A percentile compares a stretch with the other conserved stretches of the same genome.
Evolutionary conservation across 2,888 invertebrate genomes (phyloP).

Genomic region (Drosophila kanekoi): DNA sequence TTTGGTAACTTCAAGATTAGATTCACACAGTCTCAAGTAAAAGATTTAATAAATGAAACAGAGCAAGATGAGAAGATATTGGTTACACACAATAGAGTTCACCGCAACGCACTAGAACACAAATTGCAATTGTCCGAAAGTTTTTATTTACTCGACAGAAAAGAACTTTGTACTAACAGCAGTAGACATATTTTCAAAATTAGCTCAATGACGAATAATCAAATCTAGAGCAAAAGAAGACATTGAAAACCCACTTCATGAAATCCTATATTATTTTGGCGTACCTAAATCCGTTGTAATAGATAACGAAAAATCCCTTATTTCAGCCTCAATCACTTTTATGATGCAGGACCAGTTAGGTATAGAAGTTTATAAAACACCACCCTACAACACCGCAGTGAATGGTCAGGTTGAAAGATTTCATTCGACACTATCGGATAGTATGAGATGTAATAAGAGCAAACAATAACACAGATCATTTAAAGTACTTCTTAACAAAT

Average conservation of each 20-base stretch:
- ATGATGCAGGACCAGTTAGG: not conserved
- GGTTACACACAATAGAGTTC: conserved; percentile 28
- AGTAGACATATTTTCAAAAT: not conserved
- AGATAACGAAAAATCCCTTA: conserved; percentile 3
- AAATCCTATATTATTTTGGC: conserved; percentile 4
- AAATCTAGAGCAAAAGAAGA: conserved; percentile 13
- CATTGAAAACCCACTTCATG: not conserved
- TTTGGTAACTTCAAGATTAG: conserved; percentile 1
- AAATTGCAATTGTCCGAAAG: conserved; percentile 34
- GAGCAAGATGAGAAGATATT: not conserved
- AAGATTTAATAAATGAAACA: not conserved
- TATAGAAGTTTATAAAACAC: not conserved
- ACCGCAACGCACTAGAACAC: conserved; percentile 30
- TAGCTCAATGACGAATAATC: not conserved
- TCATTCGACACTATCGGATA: not conserved
- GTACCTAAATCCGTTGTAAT: conserved; percentile 1
- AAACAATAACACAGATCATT: conserved; percentile 5
- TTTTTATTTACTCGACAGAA: conserved; percentile 22
- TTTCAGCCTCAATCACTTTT: not conserved
- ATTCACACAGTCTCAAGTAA: not conserved
- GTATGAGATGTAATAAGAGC: conserved; percentile 5
- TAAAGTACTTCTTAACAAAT: conserved; percentile 13
- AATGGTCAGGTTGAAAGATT: too few species aligned
- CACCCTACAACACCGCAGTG: too few species aligned
- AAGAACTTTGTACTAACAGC: not conserved